Evolutionary conservation across 2,113 vertebrate genomes (phyloP), one percentile per base, ranked within the genome.

Genomic region (Cromileptes altivelis): DNA sequence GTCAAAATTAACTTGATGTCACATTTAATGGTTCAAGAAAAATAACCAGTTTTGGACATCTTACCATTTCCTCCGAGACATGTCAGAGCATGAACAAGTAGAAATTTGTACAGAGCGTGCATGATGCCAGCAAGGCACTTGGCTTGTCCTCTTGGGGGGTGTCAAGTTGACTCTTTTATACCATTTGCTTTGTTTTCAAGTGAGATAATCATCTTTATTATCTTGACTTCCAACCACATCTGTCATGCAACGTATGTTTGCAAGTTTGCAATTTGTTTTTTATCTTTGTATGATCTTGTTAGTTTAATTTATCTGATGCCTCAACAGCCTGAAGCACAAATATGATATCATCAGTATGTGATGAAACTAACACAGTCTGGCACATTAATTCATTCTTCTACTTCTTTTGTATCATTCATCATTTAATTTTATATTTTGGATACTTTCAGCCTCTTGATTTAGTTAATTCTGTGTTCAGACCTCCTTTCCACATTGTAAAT

Each of bases 1-100:
- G 42, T 4, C 10, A 3, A 56, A 3, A 19, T 37, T 12, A 4
- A 19, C 1, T 64, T 6, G 23, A 21, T 25, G 9, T 49, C 1
- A 0, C 4, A 45, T 23, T 56, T 18, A 49, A 57, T 9, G 0
- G 5, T 23, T 33, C 14, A 0, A 64, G 3, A 11, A 15, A 18
- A 15, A n/a, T 49, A 13, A 49, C 2, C 1, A 23, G 0, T 23
- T 47, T 33, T 1, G 1, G 18, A 5, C 5, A 15, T 63, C 70
- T 72, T 72, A 89, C 88, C 81, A 6, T 13, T 65, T 65, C 7
- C 63, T 73, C 61, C 37, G 0, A 81, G 49, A 71, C 50, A 64
- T 52, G 18, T 30, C 65, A 86, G 42, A 69, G 72, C 0, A 15
- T 40, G 15, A 53, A 81, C 2, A 14, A 81, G 56, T 58, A 86